phyloP scores from a whole-genome alignment of 2,888 invertebrate species.

The Diploptera punctata region DNA sequence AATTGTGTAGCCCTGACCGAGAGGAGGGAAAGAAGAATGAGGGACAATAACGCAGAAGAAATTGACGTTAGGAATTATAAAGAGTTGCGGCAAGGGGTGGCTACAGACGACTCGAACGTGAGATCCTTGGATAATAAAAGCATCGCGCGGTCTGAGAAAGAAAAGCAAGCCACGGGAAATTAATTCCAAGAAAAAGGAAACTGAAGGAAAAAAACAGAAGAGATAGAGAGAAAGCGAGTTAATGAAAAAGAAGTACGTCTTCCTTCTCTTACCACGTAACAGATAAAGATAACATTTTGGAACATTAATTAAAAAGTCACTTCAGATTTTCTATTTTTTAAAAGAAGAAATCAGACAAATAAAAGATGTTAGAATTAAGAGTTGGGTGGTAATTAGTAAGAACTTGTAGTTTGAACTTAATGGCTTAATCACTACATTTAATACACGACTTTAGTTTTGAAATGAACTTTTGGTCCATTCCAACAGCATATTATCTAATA shows the following conservation, averaged over 20 bases:
- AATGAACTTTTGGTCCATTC: too few species aligned
- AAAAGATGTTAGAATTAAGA: too few species aligned
- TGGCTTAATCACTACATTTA: too few species aligned
- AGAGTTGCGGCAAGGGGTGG: not conserved
- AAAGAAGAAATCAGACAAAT: too few species aligned
- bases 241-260: conserved; percentile 12
- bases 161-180: conserved; percentile 19
- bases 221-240: not conserved
- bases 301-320: conserved; percentile 26
- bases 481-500: too few species aligned
- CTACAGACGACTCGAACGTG: not conserved
- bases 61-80: conserved; percentile 27
- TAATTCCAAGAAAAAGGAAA: conserved; percentile 26
- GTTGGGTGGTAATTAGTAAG: too few species aligned
- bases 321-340: conserved; percentile 4
- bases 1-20: too few species aligned
- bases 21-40: conserved; percentile 7
- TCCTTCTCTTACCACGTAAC: not conserved
- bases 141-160: not conserved
- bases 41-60: conserved; percentile 24
- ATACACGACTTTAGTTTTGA: too few species aligned
- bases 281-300: conserved; percentile 26
- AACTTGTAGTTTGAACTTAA: too few species aligned
- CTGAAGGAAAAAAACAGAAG: not conserved
- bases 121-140: conserved; percentile 16